Percentiles rank a stretch among this genome's conserved stretches.
Evolutionary conservation across 2,888 invertebrate species (phyloP).

Genomic region (Dicyrtomina minuta): DNA sequence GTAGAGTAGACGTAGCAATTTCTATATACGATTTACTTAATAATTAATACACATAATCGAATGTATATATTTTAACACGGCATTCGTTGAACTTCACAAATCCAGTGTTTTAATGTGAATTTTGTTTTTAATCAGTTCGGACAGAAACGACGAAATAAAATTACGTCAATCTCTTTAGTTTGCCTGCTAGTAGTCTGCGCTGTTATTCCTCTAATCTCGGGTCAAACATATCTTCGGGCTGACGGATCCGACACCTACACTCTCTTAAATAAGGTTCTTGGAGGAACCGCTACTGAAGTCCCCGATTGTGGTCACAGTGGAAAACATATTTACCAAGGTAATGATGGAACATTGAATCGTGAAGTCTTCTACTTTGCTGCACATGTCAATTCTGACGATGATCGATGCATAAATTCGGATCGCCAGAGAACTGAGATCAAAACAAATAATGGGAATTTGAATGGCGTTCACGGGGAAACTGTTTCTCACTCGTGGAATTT

Average conservation of each 20-base stretch:
- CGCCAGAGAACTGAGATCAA: conserved; percentile 46
- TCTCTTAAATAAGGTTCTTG: conserved; percentile 40
- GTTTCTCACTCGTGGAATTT: conserved; percentile 49
- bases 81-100: no score
- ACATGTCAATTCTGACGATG: conserved; percentile 44
- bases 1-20: no score
- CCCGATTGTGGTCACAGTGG: conserved; percentile 27
- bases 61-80: no score
- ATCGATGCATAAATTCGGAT: conserved; percentile 41
- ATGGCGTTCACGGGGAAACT: conserved; percentile 36
- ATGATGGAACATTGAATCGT: conserved; percentile 33
- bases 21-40: no score
- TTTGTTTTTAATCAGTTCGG: no score
- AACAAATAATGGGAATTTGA: conserved; percentile 33
- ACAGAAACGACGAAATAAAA: no score
- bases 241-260: conserved; percentile 45
- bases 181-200: no score
- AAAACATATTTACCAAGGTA: conserved; percentile 39
- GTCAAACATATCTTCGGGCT: conserved; percentile 28
- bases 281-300: conserved; percentile 34
- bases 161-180: no score
- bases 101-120: no score
- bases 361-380: conserved; percentile 44
- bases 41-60: no score
- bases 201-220: no score